Evolutionary conservation across 2,797 vertebrate genomes (phyloP), one percentile per base, ranked within the genome.

Genomic region (Acomys russatus): DNA sequence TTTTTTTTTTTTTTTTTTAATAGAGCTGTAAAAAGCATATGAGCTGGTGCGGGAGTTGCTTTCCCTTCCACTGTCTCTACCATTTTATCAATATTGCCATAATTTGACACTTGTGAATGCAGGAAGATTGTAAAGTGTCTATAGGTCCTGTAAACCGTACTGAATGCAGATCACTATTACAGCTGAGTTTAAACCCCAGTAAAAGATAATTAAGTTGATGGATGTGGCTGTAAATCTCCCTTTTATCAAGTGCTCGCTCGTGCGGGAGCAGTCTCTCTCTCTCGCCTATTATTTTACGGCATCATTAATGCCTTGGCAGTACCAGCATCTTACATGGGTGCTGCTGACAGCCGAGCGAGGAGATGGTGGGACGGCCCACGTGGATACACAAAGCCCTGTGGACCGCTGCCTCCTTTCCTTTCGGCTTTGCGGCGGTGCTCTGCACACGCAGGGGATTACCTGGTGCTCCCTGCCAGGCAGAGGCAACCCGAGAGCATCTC

Each of bases 171-270:
- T 99, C 98, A 98, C 97, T 97, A 96, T 97, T 98, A 98, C 98
- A 96, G 96, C 98, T 98, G 97, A 96, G 98, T 98, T 98, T 97
- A 98, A 98, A 96, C 97, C 88, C 98, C 91, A 98, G 98, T 98
- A 98, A 98, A 98, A 98, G 98, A 98, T 98, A 98, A 99, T 99
- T 98, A 98, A 98, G 98, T 98, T 98, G 98, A 99, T 98, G 98
- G 97, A 98, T 98, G 97, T 96, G 97, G 98, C 98, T 98, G 96
- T 99, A 98, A 98, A 98, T 98, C 98, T 98, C 97, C 97, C 98
- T 98, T 98, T 98, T 98, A 98, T 98, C 98, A 98, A 98, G 98
- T 96, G 95, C 96, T 98, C 89, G n/a, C 97, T 97, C 91, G 96
- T 97, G 0, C 25, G 49, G 95, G 38, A 96, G 97, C 93, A 15